Base-by-base conservation (phyloP, 2,797 vertebrate genomes). In the Sebastes alutus region DNA sequence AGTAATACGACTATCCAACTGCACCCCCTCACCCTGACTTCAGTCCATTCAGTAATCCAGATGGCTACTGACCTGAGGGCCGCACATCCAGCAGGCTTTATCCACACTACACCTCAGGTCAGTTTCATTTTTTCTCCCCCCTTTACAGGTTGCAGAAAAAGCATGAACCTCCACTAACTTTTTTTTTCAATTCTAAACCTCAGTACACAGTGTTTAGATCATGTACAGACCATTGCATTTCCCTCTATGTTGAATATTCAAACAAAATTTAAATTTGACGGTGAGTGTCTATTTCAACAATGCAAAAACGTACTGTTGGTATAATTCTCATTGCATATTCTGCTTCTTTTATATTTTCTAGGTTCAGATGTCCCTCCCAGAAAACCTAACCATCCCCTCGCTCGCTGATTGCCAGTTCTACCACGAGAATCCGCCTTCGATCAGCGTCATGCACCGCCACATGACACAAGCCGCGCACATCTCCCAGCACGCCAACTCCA, bases 381-480 rank as follows among this genome's bases (percentile, higher is more conserved):
- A 90, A 10, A 91, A 87, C 22, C 49, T 95, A 1, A 82, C 89
- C 9, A 86, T 96, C 27, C 80, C 89, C 7, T 67, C 93, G 0
- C 82, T 96, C 59, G 90, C 93, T n/a, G 89, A 94, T 78, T 96
- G 95, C 86, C 94, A 93, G 54, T 94, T 96, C 70, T 95, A 92
- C 77, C 88, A 93, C 0, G 94, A 96, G 64, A 95, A 93, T 55
- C 84, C 87, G 20, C 86, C 92, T 0, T 88, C 93, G 7, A 82
- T 96, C 91, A 91, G 90, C 74, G 67, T 93, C 1, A 88, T 95
- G 63, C 95, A 94, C 71, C 89, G 92, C 4, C 75, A 95, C 81
- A 27, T 94, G 13, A 75, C 94, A 4, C 94, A 94, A 59, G 70
- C 77, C 0, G 33, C 84, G 49, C 94, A 87, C 16, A 67, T 89